These are phyloP conservation scores for Mormyrops attenuatus DNA, from an alignment of 2,797 vertebrate genomes.

Conservation along the genomic window DNA sequence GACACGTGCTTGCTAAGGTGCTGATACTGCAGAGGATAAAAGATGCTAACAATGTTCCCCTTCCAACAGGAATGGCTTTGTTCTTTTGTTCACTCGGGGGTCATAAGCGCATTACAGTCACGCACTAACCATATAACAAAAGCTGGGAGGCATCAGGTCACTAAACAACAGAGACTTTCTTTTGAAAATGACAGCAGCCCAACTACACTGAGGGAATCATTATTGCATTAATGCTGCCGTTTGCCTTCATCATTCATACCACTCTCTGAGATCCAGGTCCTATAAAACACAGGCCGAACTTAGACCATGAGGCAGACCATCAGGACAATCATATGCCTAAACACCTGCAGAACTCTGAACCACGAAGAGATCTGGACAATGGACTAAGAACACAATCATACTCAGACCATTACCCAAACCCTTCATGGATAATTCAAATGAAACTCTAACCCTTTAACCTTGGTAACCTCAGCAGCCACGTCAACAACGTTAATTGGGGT, in stretches of 20 bases:
- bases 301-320: background rate
- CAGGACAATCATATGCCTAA: background rate
- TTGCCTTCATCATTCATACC: background rate
- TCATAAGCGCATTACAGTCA: background rate
- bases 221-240: background rate
- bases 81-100: background rate
- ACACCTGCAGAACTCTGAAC: background rate
- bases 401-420: background rate
- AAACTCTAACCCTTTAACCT: background rate
- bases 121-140: background rate
- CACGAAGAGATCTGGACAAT: background rate
- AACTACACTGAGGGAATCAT: background rate
- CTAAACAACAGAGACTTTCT: background rate
- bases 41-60: background rate
- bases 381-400: background rate
- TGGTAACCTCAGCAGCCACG: background rate
- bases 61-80: background rate
- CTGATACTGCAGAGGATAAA: background rate
- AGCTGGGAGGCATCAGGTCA: background rate
- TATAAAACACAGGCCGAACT: background rate
- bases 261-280: background rate
- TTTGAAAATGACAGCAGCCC: background rate
- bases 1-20: background rate
- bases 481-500: background rate
- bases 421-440: background rate